Conservation (phyloP, 2,113 vertebrate genomes). For the Pogonocichla stellata region DNA sequence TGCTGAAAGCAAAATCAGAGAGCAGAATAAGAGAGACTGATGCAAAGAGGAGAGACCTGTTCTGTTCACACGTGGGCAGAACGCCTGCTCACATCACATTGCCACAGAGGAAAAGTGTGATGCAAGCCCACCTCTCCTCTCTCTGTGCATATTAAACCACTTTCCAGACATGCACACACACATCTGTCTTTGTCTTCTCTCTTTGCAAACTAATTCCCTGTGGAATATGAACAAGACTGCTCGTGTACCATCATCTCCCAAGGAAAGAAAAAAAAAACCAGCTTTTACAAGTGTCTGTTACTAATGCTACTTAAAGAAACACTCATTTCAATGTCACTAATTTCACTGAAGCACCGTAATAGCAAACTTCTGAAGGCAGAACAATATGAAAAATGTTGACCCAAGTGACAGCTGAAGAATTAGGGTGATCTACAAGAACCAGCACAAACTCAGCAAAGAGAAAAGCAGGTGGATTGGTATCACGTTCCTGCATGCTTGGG, state of each 20-base stretch:
- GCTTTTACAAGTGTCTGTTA: not conserved
- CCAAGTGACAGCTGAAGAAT: not conserved
- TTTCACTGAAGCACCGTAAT: not conserved
- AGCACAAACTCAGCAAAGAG: slow-evolving; percentile 22
- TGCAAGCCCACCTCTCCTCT: not conserved
- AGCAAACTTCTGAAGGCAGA: slow-evolving; percentile 29
- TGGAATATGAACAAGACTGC: not conserved
- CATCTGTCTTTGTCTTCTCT: not conserved
- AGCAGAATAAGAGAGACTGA: not conserved
- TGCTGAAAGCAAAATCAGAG: not conserved
- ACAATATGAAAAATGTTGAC: not conserved
- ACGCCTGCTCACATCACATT: not conserved
- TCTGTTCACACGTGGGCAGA: not conserved
- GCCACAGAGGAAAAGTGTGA: not conserved
- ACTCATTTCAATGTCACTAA: not conserved
- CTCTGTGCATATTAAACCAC: not conserved
- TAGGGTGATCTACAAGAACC: not conserved
- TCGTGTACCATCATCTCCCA: not conserved
- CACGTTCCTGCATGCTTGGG: slow-evolving; percentile 10
- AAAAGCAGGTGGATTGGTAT: not conserved
- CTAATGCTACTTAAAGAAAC: not conserved
- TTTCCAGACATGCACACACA: not conserved
- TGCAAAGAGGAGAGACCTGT: not conserved
- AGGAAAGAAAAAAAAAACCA: not conserved
- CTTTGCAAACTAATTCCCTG: slow-evolving; percentile 22